Conservation (phyloP, 2,113 vertebrate genomes). For the Mugil cephalus region DNA sequence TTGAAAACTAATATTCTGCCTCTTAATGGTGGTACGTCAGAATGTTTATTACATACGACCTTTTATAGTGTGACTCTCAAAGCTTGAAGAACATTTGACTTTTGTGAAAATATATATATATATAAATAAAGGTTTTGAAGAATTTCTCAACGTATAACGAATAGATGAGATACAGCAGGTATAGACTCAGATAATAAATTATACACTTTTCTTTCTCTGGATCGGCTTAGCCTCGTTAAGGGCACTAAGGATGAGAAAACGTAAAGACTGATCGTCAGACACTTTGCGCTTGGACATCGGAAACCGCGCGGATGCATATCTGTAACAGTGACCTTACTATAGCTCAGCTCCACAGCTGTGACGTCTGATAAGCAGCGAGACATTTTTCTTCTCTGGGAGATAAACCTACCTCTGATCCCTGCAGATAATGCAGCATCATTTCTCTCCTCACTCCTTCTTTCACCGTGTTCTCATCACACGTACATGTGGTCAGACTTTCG, state of each 20-base stretch:
- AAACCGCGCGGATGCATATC: constrained; percentile 24
- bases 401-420: constrained; percentile 13
- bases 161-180: constrained; percentile 2
- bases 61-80: constrained; percentile 4
- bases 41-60: background rate
- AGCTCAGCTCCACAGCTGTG: constrained; percentile 36
- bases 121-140: background rate
- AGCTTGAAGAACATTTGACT: constrained; percentile 5
- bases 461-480: background rate
- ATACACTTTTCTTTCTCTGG: constrained; percentile 5
- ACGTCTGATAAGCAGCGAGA: constrained; percentile 43
- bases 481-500: constrained; percentile 3
- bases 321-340: constrained; percentile 36
- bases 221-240: constrained; percentile 49
- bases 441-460: constrained; percentile 1
- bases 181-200: constrained; percentile 1
- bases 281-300: constrained; percentile 1
- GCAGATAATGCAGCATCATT: constrained; percentile 20
- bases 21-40: background rate
- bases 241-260: constrained; percentile 35
- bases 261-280: constrained; percentile 39
- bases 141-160: background rate
- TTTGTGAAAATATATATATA: background rate
- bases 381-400: constrained; percentile 27
- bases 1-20: background rate